Percentiles rank a stretch among this genome's conserved stretches.
phyloP scores from a whole-genome alignment of 2,888 invertebrate genomes.

The Trimorus sp. region DNA sequence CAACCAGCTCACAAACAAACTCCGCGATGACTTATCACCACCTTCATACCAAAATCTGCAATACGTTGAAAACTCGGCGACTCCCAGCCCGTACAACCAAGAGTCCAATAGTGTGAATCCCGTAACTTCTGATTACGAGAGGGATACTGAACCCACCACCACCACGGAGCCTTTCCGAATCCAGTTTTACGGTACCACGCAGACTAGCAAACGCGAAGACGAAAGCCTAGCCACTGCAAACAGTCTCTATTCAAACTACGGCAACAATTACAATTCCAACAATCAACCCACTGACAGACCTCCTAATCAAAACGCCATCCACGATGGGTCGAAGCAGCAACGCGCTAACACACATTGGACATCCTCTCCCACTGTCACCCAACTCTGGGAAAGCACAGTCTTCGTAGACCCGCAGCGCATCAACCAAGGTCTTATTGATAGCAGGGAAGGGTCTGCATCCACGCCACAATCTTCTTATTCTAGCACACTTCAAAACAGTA shows the following conservation, averaged over 20 bases:
- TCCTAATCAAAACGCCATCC: constrained; percentile 49
- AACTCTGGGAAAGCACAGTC: constrained; percentile 87
- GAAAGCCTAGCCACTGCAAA: constrained; percentile 74
- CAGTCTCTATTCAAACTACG: constrained; percentile 72
- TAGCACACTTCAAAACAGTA: constrained; percentile 71
- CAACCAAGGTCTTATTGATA: constrained; percentile 85
- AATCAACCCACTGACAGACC: constrained; percentile 63
- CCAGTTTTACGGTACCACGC: constrained; percentile 74
- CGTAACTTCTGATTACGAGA: constrained; percentile 54
- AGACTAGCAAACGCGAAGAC: constrained; percentile 43
- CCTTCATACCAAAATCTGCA: constrained; percentile 55
- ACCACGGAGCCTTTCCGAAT: constrained; percentile 74
- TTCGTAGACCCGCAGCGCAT: constrained; percentile 88
- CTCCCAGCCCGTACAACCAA: constrained; percentile 15
- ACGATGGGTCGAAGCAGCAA: constrained; percentile 63
- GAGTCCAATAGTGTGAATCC: constrained; percentile 40
- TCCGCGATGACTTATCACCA: constrained; percentile 65
- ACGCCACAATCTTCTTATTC: constrained; percentile 66
- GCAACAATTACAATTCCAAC: constrained; percentile 68
- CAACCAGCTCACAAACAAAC: constrained; percentile 38
- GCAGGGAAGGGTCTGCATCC: constrained; percentile 72
- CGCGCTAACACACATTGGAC: constrained; percentile 82
- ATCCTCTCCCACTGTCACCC: constrained; percentile 83
- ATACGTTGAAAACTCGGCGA: constrained; percentile 36
- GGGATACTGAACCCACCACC: constrained; percentile 61